phyloP scores from a whole-genome alignment of 2,797 vertebrate species.

The Agapornis canus region DNA sequence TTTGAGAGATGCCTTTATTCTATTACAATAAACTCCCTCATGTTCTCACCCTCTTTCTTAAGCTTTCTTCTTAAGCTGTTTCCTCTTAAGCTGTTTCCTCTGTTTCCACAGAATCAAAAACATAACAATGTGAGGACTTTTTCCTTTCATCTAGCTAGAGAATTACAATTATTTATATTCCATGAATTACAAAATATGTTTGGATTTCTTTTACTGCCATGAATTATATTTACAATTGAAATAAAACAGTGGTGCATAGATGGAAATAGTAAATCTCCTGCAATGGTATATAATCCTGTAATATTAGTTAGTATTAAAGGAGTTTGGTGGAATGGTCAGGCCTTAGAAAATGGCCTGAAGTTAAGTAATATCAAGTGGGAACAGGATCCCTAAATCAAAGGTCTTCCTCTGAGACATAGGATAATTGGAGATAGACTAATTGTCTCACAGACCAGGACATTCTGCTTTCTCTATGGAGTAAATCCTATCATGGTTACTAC shows the following conservation, averaged over 20 bases:
- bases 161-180: not conserved
- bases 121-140: fast-evolving
- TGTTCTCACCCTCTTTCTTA: not conserved
- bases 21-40: not conserved
- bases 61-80: not conserved
- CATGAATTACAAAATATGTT: not conserved
- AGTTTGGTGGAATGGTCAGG: not conserved
- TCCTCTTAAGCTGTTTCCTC: not conserved
- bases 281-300: not conserved
- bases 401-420: not conserved
- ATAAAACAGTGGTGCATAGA: not conserved
- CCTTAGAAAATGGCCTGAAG: not conserved
- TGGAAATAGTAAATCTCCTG: not conserved
- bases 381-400: not conserved
- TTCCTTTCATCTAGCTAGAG: not conserved
- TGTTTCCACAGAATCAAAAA: not conserved
- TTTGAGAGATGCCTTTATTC: not conserved
- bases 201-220: not conserved
- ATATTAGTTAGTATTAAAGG: not conserved
- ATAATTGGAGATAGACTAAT: constrained; percentile 3
- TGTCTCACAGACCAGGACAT: not conserved
- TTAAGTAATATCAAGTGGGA: not conserved
- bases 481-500: not conserved
- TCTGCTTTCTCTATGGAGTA: not conserved
- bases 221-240: not conserved